These are phyloP conservation scores for Progne subis DNA, from an alignment of 2,113 vertebrate genomes.

Conservation along the genomic window DNA sequence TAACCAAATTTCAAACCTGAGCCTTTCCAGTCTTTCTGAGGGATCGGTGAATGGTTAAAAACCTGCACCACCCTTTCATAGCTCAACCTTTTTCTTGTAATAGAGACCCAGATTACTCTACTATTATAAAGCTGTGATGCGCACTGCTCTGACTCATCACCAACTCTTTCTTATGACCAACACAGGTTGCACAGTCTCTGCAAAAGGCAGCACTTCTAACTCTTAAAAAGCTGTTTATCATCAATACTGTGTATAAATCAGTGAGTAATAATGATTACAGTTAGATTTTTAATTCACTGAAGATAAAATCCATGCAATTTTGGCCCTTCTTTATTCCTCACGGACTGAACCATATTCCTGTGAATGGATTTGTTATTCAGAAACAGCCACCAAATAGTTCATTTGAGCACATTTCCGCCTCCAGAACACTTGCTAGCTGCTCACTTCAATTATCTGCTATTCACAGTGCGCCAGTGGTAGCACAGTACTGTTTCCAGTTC, in stretches of 20 bases:
- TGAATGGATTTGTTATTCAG: conserved; percentile 62
- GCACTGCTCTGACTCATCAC: not conserved
- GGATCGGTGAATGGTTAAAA: not conserved
- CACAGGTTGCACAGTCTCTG: not conserved
- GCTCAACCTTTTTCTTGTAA: not conserved
- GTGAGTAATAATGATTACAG: not conserved
- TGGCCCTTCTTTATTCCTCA: not conserved
- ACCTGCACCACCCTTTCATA: not conserved
- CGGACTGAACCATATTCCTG: conserved; percentile 10
- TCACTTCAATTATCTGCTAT: conserved; percentile 63
- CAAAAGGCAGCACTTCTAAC: not conserved
- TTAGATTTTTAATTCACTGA: not conserved
- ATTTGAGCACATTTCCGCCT: conserved; percentile 39
- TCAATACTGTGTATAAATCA: not conserved
- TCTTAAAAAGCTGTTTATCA: not conserved
- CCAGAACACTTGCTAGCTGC: conserved; percentile 51
- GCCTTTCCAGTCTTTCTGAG: not conserved
- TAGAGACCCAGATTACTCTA: not conserved
- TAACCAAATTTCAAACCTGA: not conserved
- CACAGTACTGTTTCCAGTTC: conserved; percentile 24
- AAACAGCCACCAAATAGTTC: conserved; percentile 36
- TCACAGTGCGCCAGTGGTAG: not conserved
- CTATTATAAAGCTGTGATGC: not conserved
- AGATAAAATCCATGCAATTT: not conserved
- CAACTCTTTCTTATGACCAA: not conserved